Evolutionary conservation across 2,797 vertebrate species (phyloP), one percentile per base, ranked within the genome.

Genomic region (Notoglanidium macrostoma): DNA sequence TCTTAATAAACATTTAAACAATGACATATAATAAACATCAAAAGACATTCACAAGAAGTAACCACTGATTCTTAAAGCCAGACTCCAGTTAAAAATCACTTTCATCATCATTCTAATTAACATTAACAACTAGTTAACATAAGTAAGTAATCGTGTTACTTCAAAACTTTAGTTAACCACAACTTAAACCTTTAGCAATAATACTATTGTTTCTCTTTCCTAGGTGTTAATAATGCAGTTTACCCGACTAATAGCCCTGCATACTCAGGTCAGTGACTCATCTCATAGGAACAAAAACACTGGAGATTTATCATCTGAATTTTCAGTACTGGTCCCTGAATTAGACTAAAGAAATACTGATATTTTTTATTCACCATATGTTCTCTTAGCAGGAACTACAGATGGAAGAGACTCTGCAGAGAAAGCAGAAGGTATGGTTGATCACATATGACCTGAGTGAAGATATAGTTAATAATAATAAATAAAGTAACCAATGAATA

Each of bases 401-500:
- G 90, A 89, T 82, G 86, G 85, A 32, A 86, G 51, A 77, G 90
- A 92, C 51, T 92, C 91, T 35, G 51, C 74, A 57, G 91, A 91
- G 85, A 89, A 87, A 40, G 29, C 40, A 44, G 85, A 67, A 87
- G 91, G 90, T 91, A 88, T 55, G 40, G 4, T 21, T 74, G 23
- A 63, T 70, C 21, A 68, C 15, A 49, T 8, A 49, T 70, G 29
- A 59, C 11, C 3, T 0, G 26, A 54, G 51, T 55, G 32, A 83
- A 26, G 8, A 49, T 57, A 57, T 57, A 55, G 9, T 35, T 55
- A 51, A 65, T 6, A 29, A 77, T n/a, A 63, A 11, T 6, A 61
- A 76, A 49, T 21, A 29, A 76, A 40, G 2, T 51, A 76, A 76
- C 40, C 7, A 46, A 46, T 46, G 7, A 63, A 10, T 11, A 46